phyloP scores from a whole-genome alignment of 2,888 invertebrate species.

The Cerceris ruficornis region DNA sequence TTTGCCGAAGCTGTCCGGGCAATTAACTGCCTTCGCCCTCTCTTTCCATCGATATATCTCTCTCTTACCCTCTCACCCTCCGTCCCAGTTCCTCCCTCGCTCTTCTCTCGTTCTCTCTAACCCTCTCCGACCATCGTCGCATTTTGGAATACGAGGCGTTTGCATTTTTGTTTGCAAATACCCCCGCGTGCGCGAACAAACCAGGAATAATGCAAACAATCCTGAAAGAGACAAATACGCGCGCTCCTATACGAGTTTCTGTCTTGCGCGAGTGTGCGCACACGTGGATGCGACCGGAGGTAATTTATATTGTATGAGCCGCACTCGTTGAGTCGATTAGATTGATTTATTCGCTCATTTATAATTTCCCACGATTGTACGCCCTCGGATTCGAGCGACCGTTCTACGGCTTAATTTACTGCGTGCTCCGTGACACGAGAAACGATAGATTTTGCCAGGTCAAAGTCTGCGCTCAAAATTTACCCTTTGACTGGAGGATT shows the following conservation, averaged over 20 bases:
- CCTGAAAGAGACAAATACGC: slow-evolving; percentile 47
- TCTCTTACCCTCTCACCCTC: background rate
- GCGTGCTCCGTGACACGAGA: background rate
- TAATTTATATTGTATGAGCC: slow-evolving; percentile 59
- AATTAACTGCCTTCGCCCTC: slow-evolving; percentile 69
- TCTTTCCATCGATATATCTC: background rate
- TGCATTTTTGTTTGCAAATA: slow-evolving; percentile 72
- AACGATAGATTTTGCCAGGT: too few species aligned
- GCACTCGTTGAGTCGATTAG: slow-evolving; percentile 38
- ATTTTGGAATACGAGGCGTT: slow-evolving; percentile 53
- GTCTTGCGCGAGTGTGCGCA: slow-evolving; percentile 23
- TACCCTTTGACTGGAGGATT: too few species aligned
- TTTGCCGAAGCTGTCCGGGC: slow-evolving; percentile 70
- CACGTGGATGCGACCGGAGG: slow-evolving; percentile 29
- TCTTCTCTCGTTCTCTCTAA: too few species aligned
- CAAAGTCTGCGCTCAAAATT: too few species aligned
- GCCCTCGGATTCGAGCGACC: slow-evolving; percentile 7
- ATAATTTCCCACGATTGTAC: slow-evolving; percentile 48
- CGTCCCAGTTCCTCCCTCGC: background rate
- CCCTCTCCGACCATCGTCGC: slow-evolving; percentile 17
- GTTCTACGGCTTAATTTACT: slow-evolving; percentile 16
- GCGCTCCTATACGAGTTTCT: slow-evolving; percentile 13
- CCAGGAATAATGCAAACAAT: slow-evolving; percentile 71
- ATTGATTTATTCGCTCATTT: slow-evolving; percentile 51
- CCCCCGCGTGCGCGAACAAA: slow-evolving; percentile 59